Conservation (phyloP, 2,888 invertebrate species). For the Lepidocyrtinus sp. region DNA sequence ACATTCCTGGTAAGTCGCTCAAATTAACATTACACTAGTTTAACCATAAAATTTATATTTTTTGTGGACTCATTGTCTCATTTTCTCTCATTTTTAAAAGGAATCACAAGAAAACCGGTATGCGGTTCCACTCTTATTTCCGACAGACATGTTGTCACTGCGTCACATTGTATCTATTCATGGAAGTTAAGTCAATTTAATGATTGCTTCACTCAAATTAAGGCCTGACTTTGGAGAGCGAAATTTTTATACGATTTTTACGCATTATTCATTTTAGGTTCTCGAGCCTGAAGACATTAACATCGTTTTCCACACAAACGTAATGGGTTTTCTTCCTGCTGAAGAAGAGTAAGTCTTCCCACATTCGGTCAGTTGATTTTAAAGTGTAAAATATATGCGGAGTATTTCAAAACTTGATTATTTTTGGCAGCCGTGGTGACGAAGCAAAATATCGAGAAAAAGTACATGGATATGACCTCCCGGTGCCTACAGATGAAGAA, state of each 20-base stretch:
- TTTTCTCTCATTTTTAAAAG: too few relatives aligned
- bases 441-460: too few relatives aligned
- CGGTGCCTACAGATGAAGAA: not conserved
- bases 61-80: too few relatives aligned
- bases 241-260: not conserved
- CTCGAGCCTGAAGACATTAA: not conserved
- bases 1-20: too few relatives aligned
- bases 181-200: too few relatives aligned
- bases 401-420: not conserved
- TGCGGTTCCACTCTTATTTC: slow-evolving; percentile 17
- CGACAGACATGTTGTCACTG: slow-evolving; percentile 16
- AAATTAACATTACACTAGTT: too few relatives aligned
- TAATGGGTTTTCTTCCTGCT: not conserved
- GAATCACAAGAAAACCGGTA: slow-evolving; percentile 1
- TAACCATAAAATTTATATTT: too few relatives aligned
- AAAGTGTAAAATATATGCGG: too few relatives aligned
- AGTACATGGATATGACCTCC: slow-evolving; percentile 22
- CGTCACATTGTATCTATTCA: not conserved
- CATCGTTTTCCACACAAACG: slow-evolving; percentile 10
- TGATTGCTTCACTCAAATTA: too few relatives aligned
- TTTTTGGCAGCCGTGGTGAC: not conserved
- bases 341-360: not conserved
- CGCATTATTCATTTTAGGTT: not conserved
- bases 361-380: too few relatives aligned
- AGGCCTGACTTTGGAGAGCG: too few relatives aligned